Evolutionary conservation across 2,888 invertebrate genomes (phyloP).

Genomic region (Ormyrus labotus): DNA sequence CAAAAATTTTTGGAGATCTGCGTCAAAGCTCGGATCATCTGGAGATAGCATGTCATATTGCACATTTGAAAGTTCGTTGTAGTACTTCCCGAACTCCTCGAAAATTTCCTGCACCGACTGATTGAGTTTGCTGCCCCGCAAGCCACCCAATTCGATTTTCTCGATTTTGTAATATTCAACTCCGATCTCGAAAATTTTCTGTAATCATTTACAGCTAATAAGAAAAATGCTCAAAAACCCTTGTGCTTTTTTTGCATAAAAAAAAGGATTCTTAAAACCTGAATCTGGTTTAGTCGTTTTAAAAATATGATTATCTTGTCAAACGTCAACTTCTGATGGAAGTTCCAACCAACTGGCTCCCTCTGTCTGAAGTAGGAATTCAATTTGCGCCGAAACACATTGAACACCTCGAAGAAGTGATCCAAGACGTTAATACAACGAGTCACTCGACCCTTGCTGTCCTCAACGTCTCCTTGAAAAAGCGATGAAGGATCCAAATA

Average conservation of each 20-base stretch:
- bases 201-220: not conserved
- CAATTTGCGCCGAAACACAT: slow-evolving; percentile 78
- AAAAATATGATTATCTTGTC: slow-evolving; percentile 81
- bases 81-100: slow-evolving; percentile 69
- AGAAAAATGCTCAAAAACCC: no score
- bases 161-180: slow-evolving; percentile 91
- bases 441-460: slow-evolving; percentile 81
- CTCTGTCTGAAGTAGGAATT: slow-evolving; percentile 78
- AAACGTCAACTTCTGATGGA: slow-evolving; percentile 85
- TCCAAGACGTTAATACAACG: slow-evolving; percentile 77
- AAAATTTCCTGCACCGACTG: slow-evolving; percentile 76
- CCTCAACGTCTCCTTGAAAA: slow-evolving; percentile 91
- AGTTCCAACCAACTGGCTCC: slow-evolving; percentile 82
- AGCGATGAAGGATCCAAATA: slow-evolving; percentile 87
- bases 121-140: slow-evolving; percentile 81
- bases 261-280: slow-evolving; percentile 63
- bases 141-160: slow-evolving; percentile 87
- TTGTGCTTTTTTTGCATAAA: not conserved
- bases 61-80: slow-evolving; percentile 72
- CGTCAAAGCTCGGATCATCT: slow-evolving; percentile 81
- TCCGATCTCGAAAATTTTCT: slow-evolving; percentile 82
- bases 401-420: slow-evolving; percentile 78
- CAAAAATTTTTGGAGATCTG: slow-evolving; percentile 82
- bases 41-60: slow-evolving; percentile 87
- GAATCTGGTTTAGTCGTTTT: slow-evolving; percentile 80